These are phyloP conservation scores for Boloria selene DNA, from an alignment of 2,888 invertebrate species.

Conservation along the genomic window DNA sequence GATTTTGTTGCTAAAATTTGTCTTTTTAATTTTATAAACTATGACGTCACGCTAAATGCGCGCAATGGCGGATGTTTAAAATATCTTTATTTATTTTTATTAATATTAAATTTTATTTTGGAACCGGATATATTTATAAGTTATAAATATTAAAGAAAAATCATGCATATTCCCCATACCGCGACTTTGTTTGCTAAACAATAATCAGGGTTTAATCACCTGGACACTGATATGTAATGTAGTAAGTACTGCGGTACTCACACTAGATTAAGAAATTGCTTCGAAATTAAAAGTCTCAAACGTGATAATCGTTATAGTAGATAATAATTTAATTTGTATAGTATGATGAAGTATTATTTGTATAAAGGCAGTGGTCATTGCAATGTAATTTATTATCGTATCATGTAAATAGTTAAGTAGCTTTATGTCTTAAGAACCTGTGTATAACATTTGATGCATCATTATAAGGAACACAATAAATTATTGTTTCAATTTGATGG, in stretches of 20 bases:
- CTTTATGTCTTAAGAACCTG: conserved; percentile 58
- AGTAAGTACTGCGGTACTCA: neutral
- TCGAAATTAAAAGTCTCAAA: conserved; percentile 16
- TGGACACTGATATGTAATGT: neutral
- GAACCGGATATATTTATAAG: too few relatives aligned
- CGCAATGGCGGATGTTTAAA: too few relatives aligned
- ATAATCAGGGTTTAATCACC: too few relatives aligned
- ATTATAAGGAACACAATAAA: conserved; percentile 75
- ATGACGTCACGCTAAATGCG: too few relatives aligned
- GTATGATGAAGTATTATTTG: conserved; percentile 57
- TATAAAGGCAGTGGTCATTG: conserved; percentile 41
- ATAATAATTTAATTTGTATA: conserved; percentile 6
- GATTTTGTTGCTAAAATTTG: too few relatives aligned
- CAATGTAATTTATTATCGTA: conserved; percentile 41
- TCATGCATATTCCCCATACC: too few relatives aligned
- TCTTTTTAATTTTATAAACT: too few relatives aligned
- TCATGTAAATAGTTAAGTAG: conserved; percentile 70
- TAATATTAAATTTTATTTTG: too few relatives aligned
- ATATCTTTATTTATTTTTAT: too few relatives aligned
- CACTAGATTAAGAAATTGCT: neutral
- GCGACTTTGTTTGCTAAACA: too few relatives aligned
- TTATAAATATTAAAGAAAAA: too few relatives aligned
- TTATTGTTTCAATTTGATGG: conserved; percentile 74
- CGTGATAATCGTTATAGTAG: conserved; percentile 11
- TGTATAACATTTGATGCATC: conserved; percentile 72